Evolutionary conservation across 2,113 vertebrate species (phyloP), one percentile per base, ranked within the genome.

Genomic region (Dermatemys mawii): DNA sequence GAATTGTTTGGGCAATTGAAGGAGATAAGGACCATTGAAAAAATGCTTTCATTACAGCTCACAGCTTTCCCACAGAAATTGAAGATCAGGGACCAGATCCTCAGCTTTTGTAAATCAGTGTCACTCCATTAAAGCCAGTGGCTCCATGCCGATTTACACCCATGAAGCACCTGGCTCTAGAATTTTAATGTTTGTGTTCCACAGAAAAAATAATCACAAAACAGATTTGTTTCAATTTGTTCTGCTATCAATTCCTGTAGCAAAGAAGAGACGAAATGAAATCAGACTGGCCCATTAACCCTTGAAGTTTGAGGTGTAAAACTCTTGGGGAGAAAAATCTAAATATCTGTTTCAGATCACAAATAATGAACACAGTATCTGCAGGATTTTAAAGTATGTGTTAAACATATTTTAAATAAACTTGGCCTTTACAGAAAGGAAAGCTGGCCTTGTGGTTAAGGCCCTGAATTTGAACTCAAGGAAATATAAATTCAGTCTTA

Each of bases 1-100:
- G 73, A 76, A 80, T 55, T 84, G 78, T 86, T 49, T 88, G 63
- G 89, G 81, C 35, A 88, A 88, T 60, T 91, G 84, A 76, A 91
- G 50, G 1, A 92, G 60, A 81, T 55, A 81, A 95, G 78, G 83
- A 90, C n/a, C 1, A 5, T 80, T 81, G 86, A 87, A 95, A 95
- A 94, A 93, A 83, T 73, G 48, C 38, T 49, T 90, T 80, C 63
- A 50, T 81, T 76, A 38, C 8, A 93, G 49, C 75, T 19, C 29
- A 73, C 17, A 81, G 55, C 54, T 92, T 19, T 11, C 5, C 44
- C 24, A 78, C 22, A 87, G 78, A n/a, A 91, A 94, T 78, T 84
- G 88, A 88, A 93, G 84, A 89, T 78, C 91, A 83, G 44, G 32
- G 76, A 32, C 76, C 70, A 87, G 35, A 14, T 60, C 38, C 83